phyloP scores from a whole-genome alignment of 2,113 vertebrate genomes.

The Lutjanus erythropterus region DNA sequence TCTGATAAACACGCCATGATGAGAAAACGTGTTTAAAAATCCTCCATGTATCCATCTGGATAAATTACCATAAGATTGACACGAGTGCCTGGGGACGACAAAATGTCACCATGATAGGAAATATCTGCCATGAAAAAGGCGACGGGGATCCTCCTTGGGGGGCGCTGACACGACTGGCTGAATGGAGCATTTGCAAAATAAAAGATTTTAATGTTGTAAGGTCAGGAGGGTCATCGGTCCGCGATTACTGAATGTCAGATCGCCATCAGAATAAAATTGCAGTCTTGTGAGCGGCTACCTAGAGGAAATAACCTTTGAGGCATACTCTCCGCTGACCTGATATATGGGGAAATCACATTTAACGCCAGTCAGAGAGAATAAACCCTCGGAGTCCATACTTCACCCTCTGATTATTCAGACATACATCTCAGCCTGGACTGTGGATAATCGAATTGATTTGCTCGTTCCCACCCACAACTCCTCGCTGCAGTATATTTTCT shows the following conservation, averaged over 20 bases:
- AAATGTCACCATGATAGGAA: constrained; percentile 66
- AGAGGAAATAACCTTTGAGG: constrained; percentile 54
- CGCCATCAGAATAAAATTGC: constrained; percentile 35
- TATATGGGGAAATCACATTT: constrained; percentile 51
- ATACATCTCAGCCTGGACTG: constrained; percentile 21
- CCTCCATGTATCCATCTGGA: constrained; percentile 20
- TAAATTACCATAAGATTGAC: constrained; percentile 61
- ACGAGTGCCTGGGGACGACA: constrained; percentile 34
- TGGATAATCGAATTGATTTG: constrained; percentile 54
- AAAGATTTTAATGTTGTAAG: constrained; percentile 44
- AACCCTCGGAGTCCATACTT: constrained; percentile 29
- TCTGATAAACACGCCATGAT: constrained; percentile 14
- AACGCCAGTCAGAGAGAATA: constrained; percentile 46
- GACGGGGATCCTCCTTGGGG: constrained; percentile 28
- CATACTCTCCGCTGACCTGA: constrained; percentile 53
- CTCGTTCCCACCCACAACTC: constrained; percentile 46
- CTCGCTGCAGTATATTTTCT: constrained; percentile 49
- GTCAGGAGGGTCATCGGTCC: constrained; percentile 34
- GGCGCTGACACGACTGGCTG: constrained; percentile 3
- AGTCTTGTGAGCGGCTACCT: constrained; percentile 15
- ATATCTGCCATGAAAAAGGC: constrained; percentile 27
- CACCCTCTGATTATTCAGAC: constrained; percentile 44
- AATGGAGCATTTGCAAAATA: constrained; percentile 50
- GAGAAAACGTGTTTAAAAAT: constrained; percentile 7
- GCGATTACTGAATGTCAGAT: constrained; percentile 58